These are phyloP conservation scores for Trichonephila inaurata DNA, from an alignment of 1,140 invertebrate genomes.

Conservation along the genomic window DNA sequence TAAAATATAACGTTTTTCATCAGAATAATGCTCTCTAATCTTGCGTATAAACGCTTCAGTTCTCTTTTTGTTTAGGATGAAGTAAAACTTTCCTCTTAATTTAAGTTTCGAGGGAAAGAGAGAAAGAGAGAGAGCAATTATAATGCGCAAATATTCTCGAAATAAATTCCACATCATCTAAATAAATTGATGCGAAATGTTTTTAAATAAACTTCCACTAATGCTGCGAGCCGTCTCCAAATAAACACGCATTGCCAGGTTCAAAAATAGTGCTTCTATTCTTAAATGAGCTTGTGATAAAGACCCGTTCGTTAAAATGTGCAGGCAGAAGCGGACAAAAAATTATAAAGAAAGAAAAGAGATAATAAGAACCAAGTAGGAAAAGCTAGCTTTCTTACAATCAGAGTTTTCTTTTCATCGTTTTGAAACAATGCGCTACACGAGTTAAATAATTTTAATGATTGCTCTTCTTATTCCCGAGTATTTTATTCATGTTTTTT, in stretches of 20 bases:
- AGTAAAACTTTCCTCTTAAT: slow-evolving; percentile 54
- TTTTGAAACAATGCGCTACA: slow-evolving; percentile 76
- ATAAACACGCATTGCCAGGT: slow-evolving; percentile 76
- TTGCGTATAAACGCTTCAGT: slow-evolving; percentile 18
- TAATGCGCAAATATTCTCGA: slow-evolving; percentile 56
- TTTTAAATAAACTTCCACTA: slow-evolving; percentile 73
- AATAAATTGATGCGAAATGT: slow-evolving; percentile 75
- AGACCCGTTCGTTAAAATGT: slow-evolving; percentile 73
- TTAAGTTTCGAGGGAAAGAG: not conserved
- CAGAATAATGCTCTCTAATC: slow-evolving; percentile 50
- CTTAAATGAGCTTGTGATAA: slow-evolving; percentile 76
- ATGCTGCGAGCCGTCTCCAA: slow-evolving; percentile 69
- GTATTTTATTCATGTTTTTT: slow-evolving; percentile 67
- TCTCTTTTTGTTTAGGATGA: slow-evolving; percentile 62
- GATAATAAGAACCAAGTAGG: slow-evolving; percentile 70
- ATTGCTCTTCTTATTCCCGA: slow-evolving; percentile 69
- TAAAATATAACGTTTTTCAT: slow-evolving; percentile 35
- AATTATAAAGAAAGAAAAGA: slow-evolving; percentile 58
- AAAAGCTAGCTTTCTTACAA: slow-evolving; percentile 70
- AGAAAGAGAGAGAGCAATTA: slow-evolving; percentile 60
- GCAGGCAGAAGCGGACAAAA: slow-evolving; percentile 60
- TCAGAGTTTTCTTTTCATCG: slow-evolving; percentile 71
- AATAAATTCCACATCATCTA: slow-evolving; percentile 73
- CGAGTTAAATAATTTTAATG: slow-evolving; percentile 77
- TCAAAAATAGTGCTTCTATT: slow-evolving; percentile 75